Base-by-base conservation (phyloP, 1,140 invertebrate species). In the Drosophila fuyamai region DNA sequence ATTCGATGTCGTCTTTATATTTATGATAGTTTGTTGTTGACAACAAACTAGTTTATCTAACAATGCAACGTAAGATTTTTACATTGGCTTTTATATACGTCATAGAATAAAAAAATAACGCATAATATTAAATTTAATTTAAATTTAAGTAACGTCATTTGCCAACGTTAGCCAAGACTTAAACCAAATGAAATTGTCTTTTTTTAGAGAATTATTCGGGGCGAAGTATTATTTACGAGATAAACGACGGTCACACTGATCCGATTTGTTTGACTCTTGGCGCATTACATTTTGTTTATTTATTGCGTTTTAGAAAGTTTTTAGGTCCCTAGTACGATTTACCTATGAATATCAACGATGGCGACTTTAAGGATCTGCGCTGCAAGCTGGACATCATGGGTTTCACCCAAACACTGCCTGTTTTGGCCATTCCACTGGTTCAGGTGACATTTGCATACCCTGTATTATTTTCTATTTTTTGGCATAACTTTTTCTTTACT, bases 361-460 rank as follows among this genome's bases (percentile, higher is more conserved):
- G 71, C 12, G 80, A 91, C 53, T 92, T 91, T 36, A 90, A 92
- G 57, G 88, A 92, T 16, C 59, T 92, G 29, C 83, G 92, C 16
- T 54, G 86, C 40, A 92, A 92, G 68, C 77, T 92, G 16, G 90
- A 92, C 72, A 76, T 91, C 16, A 76, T 92, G 68, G 92, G 92
- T 16, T 92, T 88, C 60, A 81, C 62, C 7, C 91, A 92, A 55
- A 83, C 91, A 3, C 55, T 92, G 44, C 92, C 92, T 0, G 74
- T 92, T 0, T 59, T 90, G 13, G 92, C 86, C 23, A 85, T 96
- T 35, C 95, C 95, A 13, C 89, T 97, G 41, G 95, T 96, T 47
- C 94, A 53, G 32, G 50, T 53, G 12, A 36, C 4, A 16, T 32
- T 32, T 6, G n/a, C 27, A 35, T 16, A 27, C 27, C 27, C 7